phyloP scores from a whole-genome alignment of 2,888 invertebrate genomes.

The Steinernema scapterisci region DNA sequence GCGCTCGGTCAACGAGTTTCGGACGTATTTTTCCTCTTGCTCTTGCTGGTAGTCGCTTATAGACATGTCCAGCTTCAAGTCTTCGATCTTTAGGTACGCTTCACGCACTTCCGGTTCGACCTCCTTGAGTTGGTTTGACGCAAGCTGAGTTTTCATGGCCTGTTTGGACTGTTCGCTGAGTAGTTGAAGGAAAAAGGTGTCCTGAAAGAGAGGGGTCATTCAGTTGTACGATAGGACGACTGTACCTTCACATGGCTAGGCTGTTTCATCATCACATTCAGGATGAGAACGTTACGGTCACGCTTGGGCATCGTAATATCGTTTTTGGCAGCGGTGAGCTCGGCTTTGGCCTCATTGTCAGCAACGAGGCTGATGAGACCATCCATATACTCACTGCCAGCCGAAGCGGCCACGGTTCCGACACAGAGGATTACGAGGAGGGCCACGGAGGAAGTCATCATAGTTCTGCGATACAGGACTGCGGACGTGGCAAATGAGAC shows the following conservation, averaged over 20 bases:
- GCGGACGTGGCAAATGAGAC: no score
- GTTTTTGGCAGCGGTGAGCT: slow-evolving; percentile 5
- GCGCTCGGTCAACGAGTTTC: not conserved
- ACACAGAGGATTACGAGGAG: not conserved
- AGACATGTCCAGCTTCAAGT: slow-evolving; percentile 17
- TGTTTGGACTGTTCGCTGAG: slow-evolving; percentile 12
- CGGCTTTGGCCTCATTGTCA: not conserved
- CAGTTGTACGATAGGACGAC: not conserved
- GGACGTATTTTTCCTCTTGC: not conserved
- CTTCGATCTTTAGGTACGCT: slow-evolving; percentile 6
- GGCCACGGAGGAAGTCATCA: not conserved
- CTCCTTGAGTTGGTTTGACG: not conserved
- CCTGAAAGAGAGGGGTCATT: not conserved
- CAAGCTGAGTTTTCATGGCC: not conserved
- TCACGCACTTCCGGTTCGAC: not conserved
- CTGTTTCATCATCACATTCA: slow-evolving; percentile 22
- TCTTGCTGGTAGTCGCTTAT: slow-evolving; percentile 21
- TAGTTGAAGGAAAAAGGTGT: not conserved
- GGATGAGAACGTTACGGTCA: slow-evolving; percentile 20
- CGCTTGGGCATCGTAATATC: slow-evolving; percentile 6
- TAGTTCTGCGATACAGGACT: not conserved
- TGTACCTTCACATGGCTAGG: not conserved
- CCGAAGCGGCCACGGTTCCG: not conserved
- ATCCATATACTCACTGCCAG: slow-evolving; percentile 9
- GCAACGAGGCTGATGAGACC: not conserved